phyloP scores from a whole-genome alignment of 2,888 invertebrate species.

The Heliothis peltigera region DNA sequence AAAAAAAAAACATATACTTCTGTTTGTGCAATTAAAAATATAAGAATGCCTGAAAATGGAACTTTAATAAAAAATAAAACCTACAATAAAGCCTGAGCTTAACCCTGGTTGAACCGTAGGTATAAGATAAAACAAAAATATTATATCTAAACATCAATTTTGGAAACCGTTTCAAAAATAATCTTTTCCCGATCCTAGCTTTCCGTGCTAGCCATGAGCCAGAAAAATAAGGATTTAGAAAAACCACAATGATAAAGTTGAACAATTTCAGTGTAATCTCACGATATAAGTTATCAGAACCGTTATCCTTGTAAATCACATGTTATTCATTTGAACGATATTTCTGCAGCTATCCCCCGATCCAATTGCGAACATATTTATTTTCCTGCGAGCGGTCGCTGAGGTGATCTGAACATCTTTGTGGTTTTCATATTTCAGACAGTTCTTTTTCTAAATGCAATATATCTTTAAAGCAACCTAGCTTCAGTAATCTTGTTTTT shows the following conservation, averaged over 20 bases:
- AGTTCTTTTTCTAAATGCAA: not conserved
- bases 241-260: conserved; percentile 26
- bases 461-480: too few relatives aligned
- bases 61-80: too few relatives aligned
- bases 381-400: conserved; percentile 27
- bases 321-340: conserved; percentile 42
- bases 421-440: not conserved
- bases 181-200: not conserved
- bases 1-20: not conserved
- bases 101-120: too few relatives aligned
- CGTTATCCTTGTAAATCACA: conserved; percentile 23
- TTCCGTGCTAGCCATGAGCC: not conserved
- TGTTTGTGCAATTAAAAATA: conserved; percentile 23
- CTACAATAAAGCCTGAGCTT: too few relatives aligned
- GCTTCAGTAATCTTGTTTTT: too few relatives aligned
- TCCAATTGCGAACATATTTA: conserved; percentile 41
- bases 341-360: conserved; percentile 25
- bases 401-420: conserved; percentile 10
- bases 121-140: not conserved
- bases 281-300: conserved; percentile 36
- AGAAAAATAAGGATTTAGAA: not conserved
- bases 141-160: not conserved
- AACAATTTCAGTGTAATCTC: conserved; percentile 25
- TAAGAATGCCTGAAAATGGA: too few relatives aligned
- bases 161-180: not conserved